A percentile compares a stretch with the other conserved stretches of the same genome.
Conservation (phyloP, 2,888 invertebrate genomes). For the Lysandra coridon region DNA sequence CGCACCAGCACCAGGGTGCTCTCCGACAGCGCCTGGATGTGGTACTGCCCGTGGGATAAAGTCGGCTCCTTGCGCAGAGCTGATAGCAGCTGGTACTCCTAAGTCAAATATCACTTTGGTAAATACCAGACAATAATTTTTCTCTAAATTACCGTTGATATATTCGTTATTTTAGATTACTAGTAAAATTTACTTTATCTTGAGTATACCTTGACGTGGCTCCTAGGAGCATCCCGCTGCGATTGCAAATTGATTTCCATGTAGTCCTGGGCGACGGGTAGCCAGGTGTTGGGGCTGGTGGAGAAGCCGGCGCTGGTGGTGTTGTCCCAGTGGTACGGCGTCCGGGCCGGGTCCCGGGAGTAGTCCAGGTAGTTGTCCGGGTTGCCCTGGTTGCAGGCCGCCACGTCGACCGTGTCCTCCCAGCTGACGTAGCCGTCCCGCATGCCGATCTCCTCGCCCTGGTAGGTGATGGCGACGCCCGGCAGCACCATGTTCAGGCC, state of each 20-base stretch:
- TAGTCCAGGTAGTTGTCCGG: conserved; percentile 73
- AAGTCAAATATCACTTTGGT: conserved; percentile 11
- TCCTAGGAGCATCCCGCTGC: conserved; percentile 71
- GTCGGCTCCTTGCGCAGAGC: conserved; percentile 63
- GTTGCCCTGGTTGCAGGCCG: conserved; percentile 77
- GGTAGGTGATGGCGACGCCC: conserved; percentile 89
- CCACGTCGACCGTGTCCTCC: conserved; percentile 80
- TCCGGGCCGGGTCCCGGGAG: conserved; percentile 82
- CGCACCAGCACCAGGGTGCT: conserved; percentile 47
- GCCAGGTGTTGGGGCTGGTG: conserved; percentile 78
- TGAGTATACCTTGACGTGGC: conserved; percentile 73
- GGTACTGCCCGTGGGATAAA: conserved; percentile 59
- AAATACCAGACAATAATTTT: background rate
- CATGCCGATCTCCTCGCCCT: conserved; percentile 91
- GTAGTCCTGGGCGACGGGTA: conserved; percentile 84
- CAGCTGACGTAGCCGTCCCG: conserved; percentile 79
- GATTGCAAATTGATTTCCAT: conserved; percentile 77
- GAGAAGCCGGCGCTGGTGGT: conserved; percentile 82
- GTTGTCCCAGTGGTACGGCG: conserved; percentile 84
- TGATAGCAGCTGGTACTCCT: conserved; percentile 79
- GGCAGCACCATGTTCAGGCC: conserved; percentile 86
- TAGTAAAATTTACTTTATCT: background rate
- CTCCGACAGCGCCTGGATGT: conserved; percentile 61
- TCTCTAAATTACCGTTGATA: too few relatives aligned
- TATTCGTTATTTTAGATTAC: background rate